These are phyloP conservation scores for Myodes glareolus DNA, from an alignment of 2,113 vertebrate species.

Conservation along the genomic window DNA sequence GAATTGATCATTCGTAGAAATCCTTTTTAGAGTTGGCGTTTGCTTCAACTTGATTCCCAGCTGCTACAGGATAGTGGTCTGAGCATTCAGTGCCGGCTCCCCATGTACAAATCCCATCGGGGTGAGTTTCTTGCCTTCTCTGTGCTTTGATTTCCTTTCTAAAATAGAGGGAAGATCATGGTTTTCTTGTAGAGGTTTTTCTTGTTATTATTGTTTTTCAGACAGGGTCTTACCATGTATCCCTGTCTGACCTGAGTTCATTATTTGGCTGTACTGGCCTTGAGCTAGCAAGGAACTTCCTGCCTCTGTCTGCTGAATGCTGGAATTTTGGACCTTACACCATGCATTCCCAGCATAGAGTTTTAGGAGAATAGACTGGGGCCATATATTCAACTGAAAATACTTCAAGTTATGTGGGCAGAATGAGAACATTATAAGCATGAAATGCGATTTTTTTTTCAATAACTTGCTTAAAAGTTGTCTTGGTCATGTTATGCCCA, in stretches of 20 bases:
- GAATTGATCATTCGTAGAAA: conserved; percentile 24
- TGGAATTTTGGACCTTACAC: neutral
- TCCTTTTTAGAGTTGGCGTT: neutral
- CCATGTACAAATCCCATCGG: neutral
- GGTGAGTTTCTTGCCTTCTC: neutral
- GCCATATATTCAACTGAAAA: neutral
- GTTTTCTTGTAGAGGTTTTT: neutral
- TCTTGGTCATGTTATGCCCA: too few relatives aligned
- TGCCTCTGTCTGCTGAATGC: neutral
- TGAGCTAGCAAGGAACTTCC: neutral
- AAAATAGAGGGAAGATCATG: neutral
- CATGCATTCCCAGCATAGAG: neutral
- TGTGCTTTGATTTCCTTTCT: neutral
- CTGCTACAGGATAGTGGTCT: neutral
- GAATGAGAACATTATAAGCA: neutral
- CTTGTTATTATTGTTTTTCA: neutral
- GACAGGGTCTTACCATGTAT: neutral
- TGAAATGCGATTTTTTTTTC: neutral
- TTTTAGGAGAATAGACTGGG: neutral
- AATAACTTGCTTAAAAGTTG: neutral
- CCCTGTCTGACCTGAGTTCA: neutral
- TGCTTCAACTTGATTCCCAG: neutral
- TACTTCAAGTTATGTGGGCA: neutral
- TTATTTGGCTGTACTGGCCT: neutral
- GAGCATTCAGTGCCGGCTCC: neutral